Evolutionary conservation across 2,113 vertebrate genomes (phyloP), one percentile per base, ranked within the genome.

Genomic region (Mormyrus lacerda): DNA sequence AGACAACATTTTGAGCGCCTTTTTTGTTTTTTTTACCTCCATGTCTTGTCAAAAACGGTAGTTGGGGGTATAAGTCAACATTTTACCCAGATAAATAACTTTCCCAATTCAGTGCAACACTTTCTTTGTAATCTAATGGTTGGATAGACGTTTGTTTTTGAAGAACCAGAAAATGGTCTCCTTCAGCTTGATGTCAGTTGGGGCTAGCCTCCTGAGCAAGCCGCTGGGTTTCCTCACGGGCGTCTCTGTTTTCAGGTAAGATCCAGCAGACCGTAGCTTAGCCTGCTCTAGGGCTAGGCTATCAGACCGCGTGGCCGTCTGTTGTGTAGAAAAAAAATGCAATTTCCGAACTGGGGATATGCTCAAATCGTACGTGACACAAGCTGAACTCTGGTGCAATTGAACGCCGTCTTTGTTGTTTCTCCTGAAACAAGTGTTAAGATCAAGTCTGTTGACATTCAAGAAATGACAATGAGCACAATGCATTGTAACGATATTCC

Each of bases 231-330:
- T 90, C 10, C 44, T 88, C 5, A 35, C 51, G 9, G 83, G 73
- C 47, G 39, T 39, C 5, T 90, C 50, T 21, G 31, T 90, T 27
- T 45, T 61, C 48, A 85, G 90, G 90, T 90, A 90, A 88, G 82
- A 15, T 1, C n/a, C n/a, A 4, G 45, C 24, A 8, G 9, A 21
- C 9, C 1, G 15, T 47, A 48, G 17, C 35, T 15, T 45, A 51
- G 42, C 84, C 35, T 51, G 48, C n/a, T 69, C 27, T 11, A 69
- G n/a, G 61, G 10, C 61, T 27, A 31, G 61, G n/a, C 3, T 65
- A 27, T 27, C 61, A 27, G 45, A 85, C 83, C 83, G 44, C 55
- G 73, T 79, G 73, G 73, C 4, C 76, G 3, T 82, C 39, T 82
- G 61, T 9, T 27, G n/a, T 11, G 11, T 9, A 65, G 50, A 13